Evolutionary conservation across 2,888 invertebrate genomes (phyloP).

Genomic region (Halictus ligatus): DNA sequence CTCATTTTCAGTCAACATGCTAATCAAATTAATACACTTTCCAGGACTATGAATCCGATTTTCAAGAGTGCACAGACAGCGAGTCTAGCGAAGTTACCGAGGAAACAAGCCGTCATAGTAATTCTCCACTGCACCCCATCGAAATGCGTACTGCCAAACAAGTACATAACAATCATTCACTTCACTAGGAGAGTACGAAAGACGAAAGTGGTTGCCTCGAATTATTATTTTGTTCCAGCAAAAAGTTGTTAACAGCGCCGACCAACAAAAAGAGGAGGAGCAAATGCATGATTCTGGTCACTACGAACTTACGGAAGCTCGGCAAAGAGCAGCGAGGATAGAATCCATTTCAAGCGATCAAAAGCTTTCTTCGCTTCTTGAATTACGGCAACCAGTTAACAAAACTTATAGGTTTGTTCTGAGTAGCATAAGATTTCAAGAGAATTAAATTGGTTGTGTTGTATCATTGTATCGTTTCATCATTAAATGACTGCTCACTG

Average conservation of each 20-base stretch:
- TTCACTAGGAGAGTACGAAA: slow-evolving; percentile 4
- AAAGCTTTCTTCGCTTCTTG: slow-evolving; percentile 67
- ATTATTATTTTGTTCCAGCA: slow-evolving; percentile 50
- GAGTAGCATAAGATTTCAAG: slow-evolving; percentile 72
- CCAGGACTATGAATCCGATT: slow-evolving; percentile 86
- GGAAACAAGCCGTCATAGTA: slow-evolving; percentile 66
- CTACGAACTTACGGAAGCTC: slow-evolving; percentile 81
- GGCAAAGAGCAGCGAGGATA: slow-evolving; percentile 78
- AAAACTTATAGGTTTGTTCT: slow-evolving; percentile 77
- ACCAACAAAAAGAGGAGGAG: slow-evolving; percentile 75
- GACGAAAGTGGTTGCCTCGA: slow-evolving; percentile 20
- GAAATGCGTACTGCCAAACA: slow-evolving; percentile 74
- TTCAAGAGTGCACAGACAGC: slow-evolving; percentile 83
- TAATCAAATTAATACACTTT: slow-evolving; percentile 42
- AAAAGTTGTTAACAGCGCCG: slow-evolving; percentile 69
- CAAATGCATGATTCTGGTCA: slow-evolving; percentile 82
- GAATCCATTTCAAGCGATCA: slow-evolving; percentile 73
- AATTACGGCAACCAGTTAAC: slow-evolving; percentile 71
- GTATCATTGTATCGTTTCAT: slow-evolving; percentile 34
- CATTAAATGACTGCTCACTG: slow-evolving; percentile 36
- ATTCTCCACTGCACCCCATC: slow-evolving; percentile 74
- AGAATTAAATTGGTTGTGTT: slow-evolving; percentile 62
- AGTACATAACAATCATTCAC: slow-evolving; percentile 62
- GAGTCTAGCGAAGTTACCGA: slow-evolving; percentile 77
- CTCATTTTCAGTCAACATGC: background rate